Base-by-base conservation (phyloP, 2,888 invertebrate genomes). In the Morpho helenor region DNA sequence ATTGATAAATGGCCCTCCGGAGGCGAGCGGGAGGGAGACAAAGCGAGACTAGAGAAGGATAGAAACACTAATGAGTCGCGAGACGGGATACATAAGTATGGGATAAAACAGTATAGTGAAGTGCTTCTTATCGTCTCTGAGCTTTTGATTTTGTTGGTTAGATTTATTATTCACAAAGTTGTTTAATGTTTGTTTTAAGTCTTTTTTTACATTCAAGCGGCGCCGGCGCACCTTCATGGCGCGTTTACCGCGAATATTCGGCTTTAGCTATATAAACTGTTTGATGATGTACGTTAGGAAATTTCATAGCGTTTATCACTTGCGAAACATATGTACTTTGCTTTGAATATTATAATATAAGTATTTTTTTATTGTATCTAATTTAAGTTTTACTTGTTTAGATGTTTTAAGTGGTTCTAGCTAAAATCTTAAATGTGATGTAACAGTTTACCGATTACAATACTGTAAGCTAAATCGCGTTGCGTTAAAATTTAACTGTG, bases 1-100 rank as follows among this genome's bases (percentile, higher is more conserved):
- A 87, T 90, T 89, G 90, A 90, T 90, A 90, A 90, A 90, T 90
- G 84, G 85, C 80, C 84, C 82, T 80, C 82, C 84, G 76, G 78
- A 86, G 87, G 82, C 75, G 87, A 75, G 86, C 68, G 75, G 56
- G 81, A 88, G 68, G 62, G 73, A 75, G 80, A 86, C 71, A 68
- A 69, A 85, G 81, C 85, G 85, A 80, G 82, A 70, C 65, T 59
- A 70, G 76, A 85, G 63, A 66, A 79, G 72, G 87, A 88, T 64
- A 71, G 76, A 70, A 66, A 69, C 77, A 79, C 83, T 85, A 87
- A 88, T 89, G 87, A 89, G 83, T 79, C 73, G 78, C 31, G 76
- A 75, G 75, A 77, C 74, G 76, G 77, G 77, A 76, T 75, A 72
- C 74, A 76, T 74, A 74, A 78, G 73, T 75, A 77, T 75, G 71